Conservation (phyloP, 1,140 invertebrate species). For the Bombus waltoni region DNA sequence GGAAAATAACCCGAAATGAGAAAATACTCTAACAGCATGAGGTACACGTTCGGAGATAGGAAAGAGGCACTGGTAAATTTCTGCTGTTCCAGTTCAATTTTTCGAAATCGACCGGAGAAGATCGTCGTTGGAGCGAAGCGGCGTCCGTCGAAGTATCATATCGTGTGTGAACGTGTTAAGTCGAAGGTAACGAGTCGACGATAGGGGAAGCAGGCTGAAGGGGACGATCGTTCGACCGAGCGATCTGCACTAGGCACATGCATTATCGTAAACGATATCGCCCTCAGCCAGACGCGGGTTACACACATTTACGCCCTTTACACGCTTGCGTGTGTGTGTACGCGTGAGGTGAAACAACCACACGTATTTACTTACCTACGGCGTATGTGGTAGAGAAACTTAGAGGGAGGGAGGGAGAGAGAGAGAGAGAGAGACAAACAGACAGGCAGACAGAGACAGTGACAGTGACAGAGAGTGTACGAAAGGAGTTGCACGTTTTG, state of each 20-base stretch:
- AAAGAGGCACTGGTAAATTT: background rate
- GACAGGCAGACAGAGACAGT: background rate
- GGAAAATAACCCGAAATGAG: slow-evolving; percentile 56
- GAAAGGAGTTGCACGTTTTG: slow-evolving; percentile 56
- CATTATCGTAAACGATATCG: slow-evolving; percentile 70
- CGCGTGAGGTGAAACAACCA: slow-evolving; percentile 27
- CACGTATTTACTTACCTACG: background rate
- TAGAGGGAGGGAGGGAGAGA: background rate
- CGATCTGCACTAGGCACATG: slow-evolving; percentile 67
- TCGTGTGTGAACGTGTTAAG: slow-evolving; percentile 63
- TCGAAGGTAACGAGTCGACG: slow-evolving; percentile 63
- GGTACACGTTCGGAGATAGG: slow-evolving; percentile 11
- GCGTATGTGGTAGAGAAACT: background rate
- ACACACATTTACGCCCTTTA: slow-evolving; percentile 19
- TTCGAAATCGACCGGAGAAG: slow-evolving; percentile 50
- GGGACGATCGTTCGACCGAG: slow-evolving; percentile 64
- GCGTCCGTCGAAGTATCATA: slow-evolving; percentile 40
- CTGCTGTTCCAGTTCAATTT: slow-evolving; percentile 43
- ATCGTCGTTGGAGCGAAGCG: slow-evolving; percentile 20
- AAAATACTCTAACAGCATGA: slow-evolving; percentile 59
- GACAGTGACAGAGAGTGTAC: background rate
- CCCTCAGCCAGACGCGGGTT: slow-evolving; percentile 54
- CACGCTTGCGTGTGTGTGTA: slow-evolving; percentile 5
- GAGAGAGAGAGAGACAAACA: background rate
- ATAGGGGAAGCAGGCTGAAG: slow-evolving; percentile 49